Conservation (phyloP, 2,113 vertebrate genomes). For the Argyrosomus japonicus region DNA sequence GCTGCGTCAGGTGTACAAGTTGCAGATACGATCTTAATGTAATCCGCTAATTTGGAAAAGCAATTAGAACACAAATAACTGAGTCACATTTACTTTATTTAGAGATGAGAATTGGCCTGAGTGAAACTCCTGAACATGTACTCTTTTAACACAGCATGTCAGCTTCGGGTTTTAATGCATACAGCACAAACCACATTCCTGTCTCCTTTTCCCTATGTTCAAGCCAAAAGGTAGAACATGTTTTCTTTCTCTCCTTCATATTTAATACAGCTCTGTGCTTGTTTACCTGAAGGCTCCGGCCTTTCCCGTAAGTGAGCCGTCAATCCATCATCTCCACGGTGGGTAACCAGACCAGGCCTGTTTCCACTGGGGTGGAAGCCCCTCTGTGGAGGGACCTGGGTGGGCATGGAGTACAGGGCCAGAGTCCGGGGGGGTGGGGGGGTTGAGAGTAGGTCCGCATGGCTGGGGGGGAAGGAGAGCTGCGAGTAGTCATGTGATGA, state of each 20-base stretch:
- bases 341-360: constrained; percentile 74
- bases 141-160: constrained; percentile 26
- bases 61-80: constrained; percentile 58
- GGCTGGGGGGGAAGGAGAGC: neutral
- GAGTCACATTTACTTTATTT: constrained; percentile 64
- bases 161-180: constrained; percentile 60
- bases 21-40: constrained; percentile 67
- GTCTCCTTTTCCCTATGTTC: constrained; percentile 28
- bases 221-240: constrained; percentile 55
- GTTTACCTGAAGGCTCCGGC: constrained; percentile 76
- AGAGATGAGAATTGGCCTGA: constrained; percentile 37
- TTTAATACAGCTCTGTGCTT: constrained; percentile 70
- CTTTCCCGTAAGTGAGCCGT: constrained; percentile 75
- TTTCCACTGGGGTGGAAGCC: constrained; percentile 67
- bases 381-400: constrained; percentile 53
- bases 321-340: constrained; percentile 82
- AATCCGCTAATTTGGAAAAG: constrained; percentile 61
- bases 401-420: constrained; percentile 47
- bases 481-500: constrained; percentile 22
- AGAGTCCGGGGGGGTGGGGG: neutral
- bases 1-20: constrained; percentile 20
- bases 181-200: constrained; percentile 52
- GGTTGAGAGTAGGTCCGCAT: neutral
- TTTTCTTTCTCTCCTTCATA: constrained; percentile 64
- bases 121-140: constrained; percentile 22